Conservation (phyloP, 2,888 invertebrate species). For the Amiota communis region DNA sequence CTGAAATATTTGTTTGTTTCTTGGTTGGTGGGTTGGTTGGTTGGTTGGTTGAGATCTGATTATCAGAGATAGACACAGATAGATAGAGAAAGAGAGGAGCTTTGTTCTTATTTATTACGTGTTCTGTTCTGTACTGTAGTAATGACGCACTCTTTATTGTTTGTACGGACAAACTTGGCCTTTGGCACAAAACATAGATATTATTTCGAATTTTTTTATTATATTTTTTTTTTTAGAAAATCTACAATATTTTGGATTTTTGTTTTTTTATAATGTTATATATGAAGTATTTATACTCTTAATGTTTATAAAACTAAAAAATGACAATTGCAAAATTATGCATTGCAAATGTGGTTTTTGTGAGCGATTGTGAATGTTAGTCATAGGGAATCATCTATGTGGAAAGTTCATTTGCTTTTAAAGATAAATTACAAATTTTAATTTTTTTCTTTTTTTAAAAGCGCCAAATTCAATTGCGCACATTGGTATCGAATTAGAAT, state of each 20-base stretch:
- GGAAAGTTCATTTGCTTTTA: not conserved
- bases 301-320: slow-evolving; percentile 29
- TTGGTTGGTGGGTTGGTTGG: not conserved
- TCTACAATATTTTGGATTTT: slow-evolving; percentile 21
- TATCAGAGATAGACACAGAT: no score
- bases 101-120: not conserved
- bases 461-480: slow-evolving; percentile 14
- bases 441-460: not conserved
- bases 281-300: slow-evolving; percentile 4
- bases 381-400: slow-evolving; percentile 11
- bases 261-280: not conserved
- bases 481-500: not conserved
- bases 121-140: slow-evolving; percentile 31
- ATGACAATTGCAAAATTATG: slow-evolving; percentile 27
- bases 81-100: no score
- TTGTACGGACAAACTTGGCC: not conserved
- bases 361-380: slow-evolving; percentile 19
- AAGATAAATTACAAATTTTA: not conserved
- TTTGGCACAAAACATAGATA: slow-evolving; percentile 2
- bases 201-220: not conserved
- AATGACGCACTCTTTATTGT: not conserved
- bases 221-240: slow-evolving; percentile 10
- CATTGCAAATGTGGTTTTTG: slow-evolving; percentile 23
- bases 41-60: not conserved
- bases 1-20: not conserved